Evolutionary conservation across 1,140 invertebrate species (phyloP).

Genomic region (Acromyrmex echinatior): DNA sequence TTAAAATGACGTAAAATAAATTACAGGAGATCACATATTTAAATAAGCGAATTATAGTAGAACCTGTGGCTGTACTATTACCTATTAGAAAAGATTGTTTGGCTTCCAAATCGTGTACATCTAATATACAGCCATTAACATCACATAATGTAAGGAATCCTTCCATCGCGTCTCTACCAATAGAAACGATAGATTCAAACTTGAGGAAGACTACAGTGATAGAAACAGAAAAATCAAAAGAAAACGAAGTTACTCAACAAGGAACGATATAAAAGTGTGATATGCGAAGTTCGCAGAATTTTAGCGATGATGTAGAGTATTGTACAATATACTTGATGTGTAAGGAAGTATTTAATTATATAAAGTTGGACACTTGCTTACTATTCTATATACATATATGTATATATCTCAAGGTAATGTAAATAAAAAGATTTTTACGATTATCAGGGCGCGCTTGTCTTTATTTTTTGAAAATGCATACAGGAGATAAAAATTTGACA

Average conservation of each 20-base stretch:
- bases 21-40: conserved; percentile 87
- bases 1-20: conserved; percentile 48
- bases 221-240: conserved; percentile 38
- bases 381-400: conserved; percentile 19
- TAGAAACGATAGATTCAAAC: conserved; percentile 14
- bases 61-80: conserved; percentile 88
- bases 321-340: background rate
- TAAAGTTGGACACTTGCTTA: conserved; percentile 46
- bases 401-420: conserved; percentile 23
- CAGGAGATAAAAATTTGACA: conserved; percentile 57
- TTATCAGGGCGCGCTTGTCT: background rate
- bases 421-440: conserved; percentile 61
- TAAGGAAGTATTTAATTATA: conserved; percentile 56
- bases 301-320: background rate
- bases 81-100: conserved; percentile 83
- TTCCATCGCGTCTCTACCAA: background rate
- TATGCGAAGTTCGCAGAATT: conserved; percentile 36
- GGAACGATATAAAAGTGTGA: background rate
- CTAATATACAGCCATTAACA: conserved; percentile 51
- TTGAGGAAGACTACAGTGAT: conserved; percentile 18
- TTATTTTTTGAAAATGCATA: conserved; percentile 72
- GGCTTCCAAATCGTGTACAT: conserved; percentile 62
- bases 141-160: conserved; percentile 18
- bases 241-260: conserved; percentile 20
- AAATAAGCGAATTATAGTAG: conserved; percentile 86